Conservation (phyloP, 2,888 invertebrate genomes). For the Neocrepidodera transversa region DNA sequence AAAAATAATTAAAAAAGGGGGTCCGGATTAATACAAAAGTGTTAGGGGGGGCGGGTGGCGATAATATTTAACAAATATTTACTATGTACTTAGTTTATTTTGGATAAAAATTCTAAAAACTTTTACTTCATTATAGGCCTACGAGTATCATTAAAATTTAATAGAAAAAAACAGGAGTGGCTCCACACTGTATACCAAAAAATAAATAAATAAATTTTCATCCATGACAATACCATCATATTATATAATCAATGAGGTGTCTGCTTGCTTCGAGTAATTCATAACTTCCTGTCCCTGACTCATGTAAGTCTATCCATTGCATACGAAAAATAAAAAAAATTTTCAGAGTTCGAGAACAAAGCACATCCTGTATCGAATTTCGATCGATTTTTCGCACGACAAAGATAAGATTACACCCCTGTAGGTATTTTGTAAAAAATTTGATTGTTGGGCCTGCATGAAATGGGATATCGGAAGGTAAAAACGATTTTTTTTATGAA, state of each 20-base stretch:
- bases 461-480: slow-evolving; percentile 3
- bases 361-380: slow-evolving; percentile 3
- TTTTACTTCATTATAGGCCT: too few relatives aligned
- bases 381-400: not conserved
- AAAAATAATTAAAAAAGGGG: too few relatives aligned
- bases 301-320: slow-evolving; percentile 48
- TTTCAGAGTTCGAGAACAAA: not conserved
- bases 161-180: too few relatives aligned
- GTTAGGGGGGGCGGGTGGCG: too few relatives aligned
- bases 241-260: slow-evolving; percentile 35
- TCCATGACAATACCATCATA: slow-evolving; percentile 20
- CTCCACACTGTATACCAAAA: not conserved
- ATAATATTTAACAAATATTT: too few relatives aligned
- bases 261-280: slow-evolving; percentile 42
- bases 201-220: slow-evolving; percentile 2
- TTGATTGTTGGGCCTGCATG: slow-evolving; percentile 4
- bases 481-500: not conserved
- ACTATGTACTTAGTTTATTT: too few relatives aligned
- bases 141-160: too few relatives aligned
- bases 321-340: slow-evolving; percentile 51
- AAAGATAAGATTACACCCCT: not conserved
- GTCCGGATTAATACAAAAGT: too few relatives aligned
- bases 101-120: too few relatives aligned
- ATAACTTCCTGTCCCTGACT: slow-evolving; percentile 51
- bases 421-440: not conserved